These are phyloP conservation scores for Protobothrops flavoviridis DNA, from an alignment of 2,113 vertebrate species.

Conservation along the genomic window DNA sequence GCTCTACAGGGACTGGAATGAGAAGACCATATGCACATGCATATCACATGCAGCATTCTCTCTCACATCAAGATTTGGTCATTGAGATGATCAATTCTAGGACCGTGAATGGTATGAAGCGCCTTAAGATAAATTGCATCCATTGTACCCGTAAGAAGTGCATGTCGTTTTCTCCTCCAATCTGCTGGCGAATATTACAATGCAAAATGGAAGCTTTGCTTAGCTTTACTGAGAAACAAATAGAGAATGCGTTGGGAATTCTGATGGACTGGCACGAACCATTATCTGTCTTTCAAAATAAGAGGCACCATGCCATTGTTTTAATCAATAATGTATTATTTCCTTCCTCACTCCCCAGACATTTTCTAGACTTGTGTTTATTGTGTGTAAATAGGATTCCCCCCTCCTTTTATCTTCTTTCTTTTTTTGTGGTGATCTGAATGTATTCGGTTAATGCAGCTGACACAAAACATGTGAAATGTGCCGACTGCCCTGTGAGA, in stretches of 20 bases:
- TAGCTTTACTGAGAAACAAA: not conserved
- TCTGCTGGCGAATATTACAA: accelerated
- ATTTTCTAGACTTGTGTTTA: slow-evolving; percentile 52
- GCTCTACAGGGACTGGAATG: not conserved
- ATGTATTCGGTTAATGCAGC: slow-evolving; percentile 46
- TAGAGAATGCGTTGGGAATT: accelerated
- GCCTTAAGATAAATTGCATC: not conserved
- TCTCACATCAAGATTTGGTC: not conserved
- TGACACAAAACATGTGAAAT: slow-evolving; percentile 40
- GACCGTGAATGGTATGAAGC: not conserved
- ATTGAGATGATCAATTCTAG: not conserved
- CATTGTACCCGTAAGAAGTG: accelerated
- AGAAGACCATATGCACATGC: too few species aligned
- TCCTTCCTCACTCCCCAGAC: not conserved
- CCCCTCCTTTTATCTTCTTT: slow-evolving; percentile 13
- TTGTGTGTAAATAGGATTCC: slow-evolving; percentile 66
- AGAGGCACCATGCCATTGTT: slow-evolving; percentile 36
- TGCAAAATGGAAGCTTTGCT: not conserved
- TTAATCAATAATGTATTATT: slow-evolving; percentile 66
- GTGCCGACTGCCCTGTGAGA: slow-evolving; percentile 37
- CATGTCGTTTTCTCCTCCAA: not conserved
- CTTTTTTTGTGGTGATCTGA: slow-evolving; percentile 39
- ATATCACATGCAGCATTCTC: not conserved
- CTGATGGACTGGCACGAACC: not conserved
- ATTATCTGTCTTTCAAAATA: slow-evolving; percentile 47